Evolutionary conservation across 2,113 vertebrate species (phyloP), one percentile per base, ranked within the genome.

Genomic region (Cynocephalus volans): DNA sequence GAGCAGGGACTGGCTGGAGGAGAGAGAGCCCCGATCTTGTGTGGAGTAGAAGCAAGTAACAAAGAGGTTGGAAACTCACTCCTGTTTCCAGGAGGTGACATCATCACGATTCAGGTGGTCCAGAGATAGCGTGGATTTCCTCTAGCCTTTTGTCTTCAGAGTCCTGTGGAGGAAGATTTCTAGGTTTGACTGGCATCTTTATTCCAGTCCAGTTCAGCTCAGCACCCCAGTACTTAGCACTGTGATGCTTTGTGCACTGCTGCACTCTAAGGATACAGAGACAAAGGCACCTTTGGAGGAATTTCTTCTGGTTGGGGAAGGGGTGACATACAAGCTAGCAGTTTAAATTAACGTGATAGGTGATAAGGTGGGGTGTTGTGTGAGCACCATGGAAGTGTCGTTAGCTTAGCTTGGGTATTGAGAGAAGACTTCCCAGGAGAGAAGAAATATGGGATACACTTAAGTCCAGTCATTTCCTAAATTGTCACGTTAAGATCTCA

Each of bases 171-270:
- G 9, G 26, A 7, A 36, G 26, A 41, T 36, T 26, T 70, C n/a
- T 31, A 14, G 60, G 33, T 72, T 54, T 41, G 21, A 52, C 21
- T 58, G 13, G 75, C 2, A 11, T 58, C 95, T 95, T 65, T 75
- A 24, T 45, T 50, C 11, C 26, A 36, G 17, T 21, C 19, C 24
- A 3, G n/a, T 58, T 79, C 12, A 77, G 72, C 28, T 81, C 26
- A 85, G 0, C 19, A 65, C 8, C 3, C 54, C 58, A 14, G 45
- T n/a, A n/a, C 48, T 93, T 48, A 28, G 7, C 19, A 8, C 24
- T 6, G 0, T 21, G 15, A 11, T 17, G 14, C 41, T 21, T 50
- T 28, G 1, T 1, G 18, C 31, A 23, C n/a, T 3, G 1, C 69
- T 65, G 19, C 24, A 1, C 50, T 3, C 69, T n/a, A 10, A 83